Evolutionary conservation across 2,888 invertebrate genomes (phyloP).

Genomic region (Teinopalpus imperialis): DNA sequence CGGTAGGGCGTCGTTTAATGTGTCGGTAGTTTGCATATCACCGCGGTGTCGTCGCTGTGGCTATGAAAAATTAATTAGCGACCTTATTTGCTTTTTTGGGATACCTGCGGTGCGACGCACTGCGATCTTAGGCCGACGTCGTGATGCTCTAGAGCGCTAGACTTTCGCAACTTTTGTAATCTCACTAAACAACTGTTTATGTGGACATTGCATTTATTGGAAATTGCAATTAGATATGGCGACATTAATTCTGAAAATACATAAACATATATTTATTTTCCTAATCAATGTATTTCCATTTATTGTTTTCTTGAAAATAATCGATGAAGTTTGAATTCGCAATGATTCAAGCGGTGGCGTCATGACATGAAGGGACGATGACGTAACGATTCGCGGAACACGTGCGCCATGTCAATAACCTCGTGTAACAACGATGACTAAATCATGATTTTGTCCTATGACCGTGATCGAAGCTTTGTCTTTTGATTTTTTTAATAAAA

Average conservation of each 20-base stretch:
- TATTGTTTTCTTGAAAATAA: too few species aligned
- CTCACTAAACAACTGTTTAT: too few species aligned
- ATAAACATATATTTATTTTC: too few species aligned
- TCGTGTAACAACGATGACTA: background rate
- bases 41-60: conserved; percentile 47
- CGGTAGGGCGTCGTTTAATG: conserved; percentile 34
- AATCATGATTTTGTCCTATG: too few species aligned
- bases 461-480: too few species aligned
- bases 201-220: too few species aligned
- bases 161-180: too few species aligned
- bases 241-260: too few species aligned
- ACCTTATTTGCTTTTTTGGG: conserved; percentile 48
- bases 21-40: conserved; percentile 49
- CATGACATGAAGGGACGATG: conserved; percentile 48
- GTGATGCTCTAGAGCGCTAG: too few species aligned
- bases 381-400: conserved; percentile 33
- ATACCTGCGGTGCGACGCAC: conserved; percentile 29
- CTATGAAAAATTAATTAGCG: conserved; percentile 66
- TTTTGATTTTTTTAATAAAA: too few species aligned
- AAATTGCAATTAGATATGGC: too few species aligned
- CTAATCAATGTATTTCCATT: too few species aligned
- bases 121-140: background rate
- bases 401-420: conserved; percentile 22
- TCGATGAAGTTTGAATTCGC: conserved; percentile 27
- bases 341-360: conserved; percentile 56